phyloP scores from a whole-genome alignment of 2,888 invertebrate species.

The Synergus gifuensis region DNA sequence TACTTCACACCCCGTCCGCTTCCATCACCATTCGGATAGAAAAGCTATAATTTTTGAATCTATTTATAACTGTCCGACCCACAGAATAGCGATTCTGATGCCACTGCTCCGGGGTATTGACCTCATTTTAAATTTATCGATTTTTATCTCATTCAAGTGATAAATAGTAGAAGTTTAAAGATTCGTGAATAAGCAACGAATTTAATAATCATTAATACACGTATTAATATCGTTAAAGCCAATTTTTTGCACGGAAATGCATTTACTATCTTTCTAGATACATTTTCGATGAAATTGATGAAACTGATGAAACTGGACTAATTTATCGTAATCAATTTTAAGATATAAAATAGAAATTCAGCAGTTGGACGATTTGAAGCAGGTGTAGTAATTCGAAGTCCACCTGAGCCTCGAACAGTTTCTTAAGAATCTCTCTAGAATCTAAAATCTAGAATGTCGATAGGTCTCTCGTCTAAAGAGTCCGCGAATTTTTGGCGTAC shows the following conservation, averaged over 20 bases:
- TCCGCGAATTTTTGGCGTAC: slow-evolving; percentile 67
- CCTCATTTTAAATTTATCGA: slow-evolving; percentile 33
- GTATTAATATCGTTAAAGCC: too few species aligned
- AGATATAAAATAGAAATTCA: background rate
- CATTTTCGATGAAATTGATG: too few species aligned
- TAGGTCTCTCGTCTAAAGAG: background rate
- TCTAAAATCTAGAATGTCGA: background rate
- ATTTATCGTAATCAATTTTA: background rate
- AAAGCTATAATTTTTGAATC: slow-evolving; percentile 72
- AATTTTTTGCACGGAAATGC: too few species aligned
- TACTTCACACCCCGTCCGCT: slow-evolving; percentile 52
- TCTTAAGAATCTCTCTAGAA: background rate
- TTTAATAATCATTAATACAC: too few species aligned
- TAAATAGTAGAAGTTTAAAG: background rate
- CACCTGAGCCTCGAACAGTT: background rate
- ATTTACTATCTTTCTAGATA: too few species aligned
- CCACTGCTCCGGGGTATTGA: slow-evolving; percentile 29
- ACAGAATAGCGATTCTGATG: slow-evolving; percentile 26
- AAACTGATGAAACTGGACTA: background rate
- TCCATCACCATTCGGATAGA: slow-evolving; percentile 65
- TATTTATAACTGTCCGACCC: slow-evolving; percentile 69
- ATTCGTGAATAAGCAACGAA: background rate
- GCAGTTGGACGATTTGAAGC: background rate
- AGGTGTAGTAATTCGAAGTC: background rate
- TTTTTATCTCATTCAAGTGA: slow-evolving; percentile 26